Conservation (phyloP, 2,888 invertebrate species). For the Galerucella nymphaeae region DNA sequence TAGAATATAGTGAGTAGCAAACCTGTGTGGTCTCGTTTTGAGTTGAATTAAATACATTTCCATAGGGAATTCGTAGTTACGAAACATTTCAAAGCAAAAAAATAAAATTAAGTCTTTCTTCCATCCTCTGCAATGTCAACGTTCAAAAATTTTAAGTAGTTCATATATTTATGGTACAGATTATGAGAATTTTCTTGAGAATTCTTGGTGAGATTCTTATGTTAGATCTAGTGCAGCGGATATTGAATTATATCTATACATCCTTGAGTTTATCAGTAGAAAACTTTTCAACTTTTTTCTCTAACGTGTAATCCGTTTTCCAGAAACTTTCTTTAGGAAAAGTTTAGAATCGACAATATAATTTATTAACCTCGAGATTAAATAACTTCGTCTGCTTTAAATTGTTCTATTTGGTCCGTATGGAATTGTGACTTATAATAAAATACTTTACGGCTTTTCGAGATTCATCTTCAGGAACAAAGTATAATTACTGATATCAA, state of each 20-base stretch:
- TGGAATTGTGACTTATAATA: neutral
- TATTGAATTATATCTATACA: neutral
- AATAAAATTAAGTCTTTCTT: too few relatives aligned
- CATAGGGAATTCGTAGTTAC: too few relatives aligned
- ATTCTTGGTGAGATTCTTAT: neutral
- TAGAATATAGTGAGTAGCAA: too few relatives aligned
- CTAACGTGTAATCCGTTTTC: slow-evolving; percentile 2
- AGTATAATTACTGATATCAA: too few relatives aligned
- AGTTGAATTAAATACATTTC: too few relatives aligned
- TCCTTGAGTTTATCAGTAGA: neutral
- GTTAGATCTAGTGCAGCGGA: neutral
- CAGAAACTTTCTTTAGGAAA: neutral
- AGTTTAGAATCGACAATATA: slow-evolving; percentile 11
- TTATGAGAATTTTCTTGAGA: neutral
- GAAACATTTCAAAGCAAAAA: too few relatives aligned
- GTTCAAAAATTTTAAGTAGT: too few relatives aligned
- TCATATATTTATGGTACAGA: too few relatives aligned
- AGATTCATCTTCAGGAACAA: neutral
- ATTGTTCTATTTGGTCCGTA: neutral
- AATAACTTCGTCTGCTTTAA: slow-evolving; percentile 8
- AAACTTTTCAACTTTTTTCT: neutral
- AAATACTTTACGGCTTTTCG: neutral
- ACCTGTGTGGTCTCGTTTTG: too few relatives aligned
- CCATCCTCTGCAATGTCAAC: too few relatives aligned
- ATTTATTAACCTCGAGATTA: slow-evolving; percentile 11